A percentile compares a stretch with the other conserved stretches of the same genome.
phyloP scores from a whole-genome alignment of 2,888 invertebrate species.

The Vandiemenella viatica region DNA sequence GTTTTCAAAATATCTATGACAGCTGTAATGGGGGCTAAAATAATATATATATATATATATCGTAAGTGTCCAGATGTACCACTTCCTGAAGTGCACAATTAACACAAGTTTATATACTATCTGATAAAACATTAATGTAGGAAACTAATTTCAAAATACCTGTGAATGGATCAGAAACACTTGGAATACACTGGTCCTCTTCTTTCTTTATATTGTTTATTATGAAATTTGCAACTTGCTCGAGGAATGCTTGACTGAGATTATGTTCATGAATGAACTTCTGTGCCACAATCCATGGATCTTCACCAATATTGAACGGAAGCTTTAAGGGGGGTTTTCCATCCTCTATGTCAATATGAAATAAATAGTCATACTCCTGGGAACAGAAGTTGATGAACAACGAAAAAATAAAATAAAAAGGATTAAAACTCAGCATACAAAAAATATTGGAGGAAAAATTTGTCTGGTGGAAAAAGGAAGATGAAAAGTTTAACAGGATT shows the following conservation, averaged over 20 bases:
- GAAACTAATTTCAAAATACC: no score
- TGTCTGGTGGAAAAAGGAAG: not conserved
- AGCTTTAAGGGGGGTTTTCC: conserved; percentile 75
- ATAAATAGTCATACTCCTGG: conserved; percentile 84
- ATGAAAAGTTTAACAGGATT: not conserved
- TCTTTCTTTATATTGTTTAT: conserved; percentile 52
- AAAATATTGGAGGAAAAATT: not conserved
- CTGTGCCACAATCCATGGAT: conserved; percentile 86
- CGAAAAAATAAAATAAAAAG: not conserved
- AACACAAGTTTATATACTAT: no score
- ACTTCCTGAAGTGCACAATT: no score
- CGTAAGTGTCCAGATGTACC: no score
- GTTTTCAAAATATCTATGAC: no score
- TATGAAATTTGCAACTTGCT: conserved; percentile 84
- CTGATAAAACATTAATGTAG: no score
- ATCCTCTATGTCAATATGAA: conserved; percentile 89
- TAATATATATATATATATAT: no score
- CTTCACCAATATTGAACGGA: conserved; percentile 78
- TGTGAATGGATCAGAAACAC: conserved; percentile 40
- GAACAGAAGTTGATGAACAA: no score
- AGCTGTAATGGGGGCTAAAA: no score
- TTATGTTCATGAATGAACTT: conserved; percentile 72
- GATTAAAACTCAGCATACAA: not conserved
- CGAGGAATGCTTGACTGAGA: conserved; percentile 72
- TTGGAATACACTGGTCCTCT: no score